Evolutionary conservation across 2,113 vertebrate species (phyloP), one percentile per base, ranked within the genome.

Genomic region (Agapornis roseicollis): DNA sequence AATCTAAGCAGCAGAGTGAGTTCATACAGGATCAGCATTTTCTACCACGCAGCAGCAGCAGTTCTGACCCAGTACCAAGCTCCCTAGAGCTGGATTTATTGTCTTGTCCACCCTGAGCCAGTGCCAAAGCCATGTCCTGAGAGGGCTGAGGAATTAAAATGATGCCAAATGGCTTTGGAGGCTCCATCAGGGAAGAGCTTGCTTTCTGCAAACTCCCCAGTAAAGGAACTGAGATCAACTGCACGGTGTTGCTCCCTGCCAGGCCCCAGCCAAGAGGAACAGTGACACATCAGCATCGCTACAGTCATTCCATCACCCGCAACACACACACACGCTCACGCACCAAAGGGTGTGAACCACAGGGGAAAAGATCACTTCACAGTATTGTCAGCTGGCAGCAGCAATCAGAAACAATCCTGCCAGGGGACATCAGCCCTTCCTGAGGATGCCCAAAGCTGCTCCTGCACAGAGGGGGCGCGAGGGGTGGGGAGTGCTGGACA

Each of bases 21-120:
- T 94, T 94, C 77, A 27, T 65, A 89, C 33, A 41, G 47, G 95
- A 95, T 96, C 95, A 95, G 91, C 95, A 93, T 89, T 96, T 96
- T 82, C 80, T 60, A 52, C 56, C 73, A 25, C 2, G 17, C 64
- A 89, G 47, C 70, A 11, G 19, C 95, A 93, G 89, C 91, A 92
- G 69, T 92, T 88, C 81, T 96, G 92, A 96, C 88, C 92, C 56
- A 64, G 83, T 44, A 89, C 73, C 69, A 90, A 95, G 77, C 42
- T 86, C 88, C 93, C 94, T 76, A 89, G 90, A 94, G 94, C 49
- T 89, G 91, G 70, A 89, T 96, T 95, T 95, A 94, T 92, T 85
- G 77, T 61, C 84, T 84, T 93, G 91, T 94, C 96, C 91, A 94
- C 86, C 29, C 85, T 61, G 73, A 87, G 77, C 16, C 63, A 27